phyloP scores from a whole-genome alignment of 2,113 vertebrate species.

The Phoxinus phoxinus region DNA sequence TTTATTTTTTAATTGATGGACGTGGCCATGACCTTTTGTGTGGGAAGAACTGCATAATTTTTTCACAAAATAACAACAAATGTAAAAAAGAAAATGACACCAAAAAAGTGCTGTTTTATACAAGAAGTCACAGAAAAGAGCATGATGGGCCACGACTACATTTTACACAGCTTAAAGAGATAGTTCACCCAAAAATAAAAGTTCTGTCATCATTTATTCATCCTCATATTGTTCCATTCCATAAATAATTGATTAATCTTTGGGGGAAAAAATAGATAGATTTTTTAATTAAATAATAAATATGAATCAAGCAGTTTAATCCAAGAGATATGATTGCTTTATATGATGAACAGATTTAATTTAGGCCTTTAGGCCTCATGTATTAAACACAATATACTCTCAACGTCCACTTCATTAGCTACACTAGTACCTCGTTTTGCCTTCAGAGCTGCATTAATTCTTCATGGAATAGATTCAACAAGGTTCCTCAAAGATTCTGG shows the following conservation, averaged over 20 bases:
- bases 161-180: neutral
- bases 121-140: neutral
- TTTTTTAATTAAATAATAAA: no score
- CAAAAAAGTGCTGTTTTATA: neutral
- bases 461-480: no score
- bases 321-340: neutral
- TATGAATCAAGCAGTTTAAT: neutral
- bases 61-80: neutral
- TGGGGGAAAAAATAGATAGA: no score
- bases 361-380: neutral
- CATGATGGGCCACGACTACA: neutral
- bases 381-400: neutral
- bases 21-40: neutral
- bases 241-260: no score
- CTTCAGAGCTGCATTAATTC: no score
- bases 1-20: neutral
- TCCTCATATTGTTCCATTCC: no score
- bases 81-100: no score
- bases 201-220: no score
- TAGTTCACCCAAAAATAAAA: neutral
- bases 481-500: no score
- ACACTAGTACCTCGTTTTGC: no score
- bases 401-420: no score
- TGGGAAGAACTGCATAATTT: neutral
- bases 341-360: neutral